These are phyloP conservation scores for Platyscapa corneri DNA, from an alignment of 1,140 invertebrate genomes.

Conservation along the genomic window DNA sequence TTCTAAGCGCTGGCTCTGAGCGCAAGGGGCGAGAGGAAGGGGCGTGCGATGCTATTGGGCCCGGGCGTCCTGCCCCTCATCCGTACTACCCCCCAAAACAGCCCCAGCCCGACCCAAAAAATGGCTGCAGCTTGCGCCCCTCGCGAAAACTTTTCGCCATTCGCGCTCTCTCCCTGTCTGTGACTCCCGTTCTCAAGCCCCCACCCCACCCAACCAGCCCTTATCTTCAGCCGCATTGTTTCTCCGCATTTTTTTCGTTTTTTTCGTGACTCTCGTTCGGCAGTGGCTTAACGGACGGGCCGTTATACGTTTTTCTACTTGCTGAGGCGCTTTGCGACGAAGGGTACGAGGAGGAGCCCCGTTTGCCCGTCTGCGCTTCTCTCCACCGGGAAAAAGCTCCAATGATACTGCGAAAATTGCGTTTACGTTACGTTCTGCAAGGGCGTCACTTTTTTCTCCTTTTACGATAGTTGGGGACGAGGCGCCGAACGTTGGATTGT, in stretches of 20 bases:
- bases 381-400: neutral
- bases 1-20: neutral
- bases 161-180: conserved; percentile 21
- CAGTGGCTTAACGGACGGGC: neutral
- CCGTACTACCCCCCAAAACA: neutral
- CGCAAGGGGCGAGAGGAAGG: neutral
- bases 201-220: conserved; percentile 17
- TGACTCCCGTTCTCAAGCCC: neutral
- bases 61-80: conserved; percentile 5
- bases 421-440: neutral
- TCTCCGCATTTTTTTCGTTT: conserved; percentile 19
- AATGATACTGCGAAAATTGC: neutral
- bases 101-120: conserved; percentile 34
- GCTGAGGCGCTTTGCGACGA: neutral
- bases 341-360: neutral
- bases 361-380: neutral
- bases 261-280: neutral
- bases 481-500: neutral
- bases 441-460: neutral
- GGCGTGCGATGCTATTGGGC: conserved; percentile 16
- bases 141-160: conserved; percentile 48
- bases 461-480: neutral
- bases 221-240: conserved; percentile 46
- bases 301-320: conserved; percentile 32
- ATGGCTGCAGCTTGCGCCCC: conserved; percentile 35